Conservation (phyloP, 2,113 vertebrate genomes). For the Emydocephalus ijimae region DNA sequence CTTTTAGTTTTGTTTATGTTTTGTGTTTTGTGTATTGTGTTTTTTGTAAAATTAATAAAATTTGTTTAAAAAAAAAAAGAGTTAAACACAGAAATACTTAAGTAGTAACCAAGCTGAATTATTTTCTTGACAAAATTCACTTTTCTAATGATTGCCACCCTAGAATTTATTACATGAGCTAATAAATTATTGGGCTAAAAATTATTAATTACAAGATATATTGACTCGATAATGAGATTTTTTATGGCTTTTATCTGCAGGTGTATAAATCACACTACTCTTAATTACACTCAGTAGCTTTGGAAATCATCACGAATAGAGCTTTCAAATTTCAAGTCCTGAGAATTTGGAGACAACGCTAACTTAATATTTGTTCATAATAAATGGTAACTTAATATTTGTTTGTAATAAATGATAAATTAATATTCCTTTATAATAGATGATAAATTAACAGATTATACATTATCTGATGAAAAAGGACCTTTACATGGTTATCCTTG, state of each 20-base stretch:
- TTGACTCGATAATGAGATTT: conserved; percentile 12
- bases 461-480: not conserved
- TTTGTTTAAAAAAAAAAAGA: too few relatives aligned
- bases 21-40: too few relatives aligned
- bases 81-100: accelerated
- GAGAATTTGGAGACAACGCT: not conserved
- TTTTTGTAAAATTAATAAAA: too few relatives aligned
- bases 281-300: not conserved
- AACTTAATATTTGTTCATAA: not conserved
- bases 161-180: not conserved
- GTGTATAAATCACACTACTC: not conserved
- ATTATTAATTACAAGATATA: conserved; percentile 6
- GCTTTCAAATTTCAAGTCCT: not conserved
- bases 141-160: not conserved
- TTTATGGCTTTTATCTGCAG: conserved; percentile 23
- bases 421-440: not conserved
- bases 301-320: not conserved
- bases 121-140: not conserved
- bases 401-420: not conserved
- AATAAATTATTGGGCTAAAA: conserved; percentile 20
- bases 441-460: not conserved
- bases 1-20: too few relatives aligned
- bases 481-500: not conserved
- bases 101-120: not conserved
- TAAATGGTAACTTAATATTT: not conserved